Evolutionary conservation across 2,113 vertebrate genomes (phyloP).

Genomic region (Barnardius zonarius): DNA sequence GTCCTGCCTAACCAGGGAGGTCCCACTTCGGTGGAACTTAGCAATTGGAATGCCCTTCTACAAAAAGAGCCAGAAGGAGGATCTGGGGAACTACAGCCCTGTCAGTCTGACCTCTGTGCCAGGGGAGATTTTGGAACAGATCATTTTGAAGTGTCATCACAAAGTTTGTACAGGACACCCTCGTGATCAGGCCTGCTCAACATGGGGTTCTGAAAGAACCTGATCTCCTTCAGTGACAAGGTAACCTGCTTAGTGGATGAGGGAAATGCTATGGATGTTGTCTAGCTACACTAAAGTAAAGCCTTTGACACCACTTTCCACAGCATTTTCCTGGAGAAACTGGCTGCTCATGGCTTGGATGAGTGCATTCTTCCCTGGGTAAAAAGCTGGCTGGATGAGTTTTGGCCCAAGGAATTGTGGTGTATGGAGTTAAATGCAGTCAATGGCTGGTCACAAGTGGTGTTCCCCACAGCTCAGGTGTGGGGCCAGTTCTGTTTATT

Average conservation of each 20-base stretch:
- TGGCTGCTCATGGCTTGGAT: neutral
- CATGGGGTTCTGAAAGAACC: neutral
- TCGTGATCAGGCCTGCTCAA: neutral
- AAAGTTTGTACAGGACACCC: neutral
- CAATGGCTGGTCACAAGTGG: no score
- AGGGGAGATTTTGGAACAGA: neutral
- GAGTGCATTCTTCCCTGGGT: fast-evolving
- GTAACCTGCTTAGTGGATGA: neutral
- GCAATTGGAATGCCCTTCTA: neutral
- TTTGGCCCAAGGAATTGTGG: no score
- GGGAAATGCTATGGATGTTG: neutral
- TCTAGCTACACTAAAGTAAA: neutral
- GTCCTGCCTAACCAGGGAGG: neutral
- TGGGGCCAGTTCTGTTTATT: neutral
- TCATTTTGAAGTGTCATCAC: no score
- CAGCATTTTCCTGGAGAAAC: neutral
- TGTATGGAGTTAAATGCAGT: neutral
- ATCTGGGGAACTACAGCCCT: neutral
- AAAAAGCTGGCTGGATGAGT: neutral
- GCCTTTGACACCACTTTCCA: neutral
- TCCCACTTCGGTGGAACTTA: neutral
- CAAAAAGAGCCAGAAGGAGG: neutral
- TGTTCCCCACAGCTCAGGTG: neutral
- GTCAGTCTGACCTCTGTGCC: neutral
- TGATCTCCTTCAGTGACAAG: neutral